Evolutionary conservation across 2,888 invertebrate genomes (phyloP).

Genomic region (Ochropleura plecta): DNA sequence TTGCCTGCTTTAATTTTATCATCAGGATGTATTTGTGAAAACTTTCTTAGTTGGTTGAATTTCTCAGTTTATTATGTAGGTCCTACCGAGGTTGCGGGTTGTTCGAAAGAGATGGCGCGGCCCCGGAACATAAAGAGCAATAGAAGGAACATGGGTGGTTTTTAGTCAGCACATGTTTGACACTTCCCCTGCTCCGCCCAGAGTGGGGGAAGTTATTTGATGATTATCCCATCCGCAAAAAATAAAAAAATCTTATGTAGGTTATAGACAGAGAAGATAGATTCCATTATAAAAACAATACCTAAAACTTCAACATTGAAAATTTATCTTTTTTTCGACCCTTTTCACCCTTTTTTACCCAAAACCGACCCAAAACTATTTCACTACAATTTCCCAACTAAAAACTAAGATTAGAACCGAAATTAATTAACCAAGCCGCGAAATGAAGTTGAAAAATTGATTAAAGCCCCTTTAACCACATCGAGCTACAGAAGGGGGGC

Average conservation of each 20-base stretch:
- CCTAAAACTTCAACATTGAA: background rate
- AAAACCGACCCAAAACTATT: slow-evolving; percentile 24
- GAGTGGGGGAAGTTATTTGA: too few species aligned
- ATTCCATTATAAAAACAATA: background rate
- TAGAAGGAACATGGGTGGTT: too few species aligned
- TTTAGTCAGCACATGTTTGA: too few species aligned
- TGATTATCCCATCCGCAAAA: too few species aligned
- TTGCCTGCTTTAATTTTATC: background rate
- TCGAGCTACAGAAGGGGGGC: slow-evolving; percentile 69
- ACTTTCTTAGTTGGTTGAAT: background rate
- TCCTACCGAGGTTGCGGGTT: too few species aligned
- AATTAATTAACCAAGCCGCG: slow-evolving; percentile 77
- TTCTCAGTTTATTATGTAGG: background rate
- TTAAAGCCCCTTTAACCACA: slow-evolving; percentile 83
- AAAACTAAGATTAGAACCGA: slow-evolving; percentile 67
- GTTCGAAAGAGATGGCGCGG: too few species aligned
- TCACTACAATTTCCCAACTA: slow-evolving; percentile 39
- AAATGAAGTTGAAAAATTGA: slow-evolving; percentile 87
- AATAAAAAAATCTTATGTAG: too few species aligned
- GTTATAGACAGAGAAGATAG: too few species aligned
- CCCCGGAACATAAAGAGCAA: too few species aligned
- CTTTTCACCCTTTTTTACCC: background rate
- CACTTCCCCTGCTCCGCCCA: too few species aligned
- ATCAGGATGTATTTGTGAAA: background rate
- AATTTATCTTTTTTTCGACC: background rate